Evolutionary conservation across 2,797 vertebrate genomes (phyloP), one percentile per base, ranked within the genome.

Genomic region (Lagocephalus sceleratus): DNA sequence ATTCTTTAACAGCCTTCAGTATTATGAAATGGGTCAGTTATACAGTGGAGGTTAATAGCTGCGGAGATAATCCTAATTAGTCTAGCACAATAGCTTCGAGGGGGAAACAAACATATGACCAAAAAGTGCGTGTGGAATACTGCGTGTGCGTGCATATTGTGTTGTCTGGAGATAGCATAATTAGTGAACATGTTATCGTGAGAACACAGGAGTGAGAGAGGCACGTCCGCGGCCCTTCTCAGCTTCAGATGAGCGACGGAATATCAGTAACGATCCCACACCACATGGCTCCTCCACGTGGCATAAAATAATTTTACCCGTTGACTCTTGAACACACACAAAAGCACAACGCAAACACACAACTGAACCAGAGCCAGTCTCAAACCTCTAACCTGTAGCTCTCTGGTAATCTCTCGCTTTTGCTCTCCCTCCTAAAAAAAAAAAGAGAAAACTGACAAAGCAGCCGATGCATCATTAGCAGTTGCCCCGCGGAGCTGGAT

Each of bases 391-490:
- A 58, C 81, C 50, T 70, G 47, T 66, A 51, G 55, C 71, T 32
- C 12, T 12, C 23, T 25, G 23, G 45, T 58, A 58, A 23, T 60
- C 50, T 3, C 59, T 74, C 39, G 23, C 41, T 57, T n/a, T 59
- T 52, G 32, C 66, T 19, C 70, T 73, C 74, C 25, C 74, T 75
- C 71, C 68, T n/a, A n/a, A n/a, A n/a, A n/a, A n/a, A n/a, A n/a
- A n/a, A n/a, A n/a, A n/a, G n/a, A n/a, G 67, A 75, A 79, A 76
- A 52, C 64, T 76, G 77, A 73, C 75, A 82, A 82, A 80, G 71
- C 73, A 63, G 57, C 74, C 82, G 73, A 84, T 81, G 70, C 61
- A 81, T 84, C 86, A 86, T 88, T 81, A 87, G 84, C 63, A 64
- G 83, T 76, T 80, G 84, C 78, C 81, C 85, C 70, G 61, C 68